A percentile compares a stretch with the other conserved stretches of the same genome.
Evolutionary conservation across 37 sponge, comb jelly and placozoan species (phyloP).

Genomic region (Diacarnus erythraeanus): DNA sequence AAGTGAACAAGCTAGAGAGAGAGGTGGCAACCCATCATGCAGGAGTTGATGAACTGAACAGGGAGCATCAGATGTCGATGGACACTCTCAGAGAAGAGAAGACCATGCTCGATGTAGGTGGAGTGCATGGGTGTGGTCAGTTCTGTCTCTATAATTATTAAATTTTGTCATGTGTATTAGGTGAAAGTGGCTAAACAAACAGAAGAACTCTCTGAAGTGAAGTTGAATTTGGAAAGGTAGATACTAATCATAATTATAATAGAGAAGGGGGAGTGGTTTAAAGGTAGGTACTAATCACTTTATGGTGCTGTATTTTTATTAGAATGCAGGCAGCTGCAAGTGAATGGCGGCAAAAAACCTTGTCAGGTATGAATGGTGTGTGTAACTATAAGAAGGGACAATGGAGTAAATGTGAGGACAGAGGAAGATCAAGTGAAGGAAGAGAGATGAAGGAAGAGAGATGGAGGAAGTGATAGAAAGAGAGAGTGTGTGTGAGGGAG

Average conservation of each 20-base stretch:
- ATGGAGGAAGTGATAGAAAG: too few species aligned
- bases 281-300: too few species aligned
- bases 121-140: not conserved
- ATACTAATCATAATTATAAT: too few species aligned
- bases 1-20: slow-evolving; percentile 40
- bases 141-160: not conserved
- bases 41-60: slow-evolving; percentile 38
- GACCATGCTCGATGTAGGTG: slow-evolving; percentile 57
- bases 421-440: not conserved
- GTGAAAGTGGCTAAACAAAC: slow-evolving; percentile 26
- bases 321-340: slow-evolving; percentile 9
- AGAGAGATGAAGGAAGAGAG: too few species aligned
- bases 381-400: not conserved
- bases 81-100: slow-evolving; percentile 37
- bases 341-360: not conserved
- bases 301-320: not conserved
- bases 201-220: slow-evolving; percentile 3
- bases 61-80: slow-evolving; percentile 20
- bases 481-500: too few species aligned
- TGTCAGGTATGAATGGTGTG: slow-evolving; percentile 1
- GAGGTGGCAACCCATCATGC: slow-evolving; percentile 47
- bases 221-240: slow-evolving; percentile 15
- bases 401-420: not conserved
- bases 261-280: not conserved
- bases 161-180: slow-evolving; percentile 15